Conservation (phyloP, 2,113 vertebrate genomes). For the Charina bottae region DNA sequence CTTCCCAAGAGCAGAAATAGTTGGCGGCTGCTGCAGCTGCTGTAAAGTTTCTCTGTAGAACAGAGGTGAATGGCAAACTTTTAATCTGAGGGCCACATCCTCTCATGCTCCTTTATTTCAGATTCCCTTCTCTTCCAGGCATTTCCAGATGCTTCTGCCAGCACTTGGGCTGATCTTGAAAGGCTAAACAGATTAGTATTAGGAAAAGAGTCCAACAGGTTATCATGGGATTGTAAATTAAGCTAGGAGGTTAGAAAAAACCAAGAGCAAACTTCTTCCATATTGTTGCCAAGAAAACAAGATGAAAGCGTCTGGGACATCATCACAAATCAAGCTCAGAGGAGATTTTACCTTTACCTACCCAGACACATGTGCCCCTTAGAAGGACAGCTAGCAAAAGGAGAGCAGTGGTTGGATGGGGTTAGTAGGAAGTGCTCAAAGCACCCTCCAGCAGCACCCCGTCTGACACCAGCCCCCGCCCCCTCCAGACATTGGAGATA, state of each 20-base stretch:
- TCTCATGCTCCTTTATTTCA: neutral
- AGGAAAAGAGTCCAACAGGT: neutral
- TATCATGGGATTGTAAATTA: neutral
- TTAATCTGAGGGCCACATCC: no score
- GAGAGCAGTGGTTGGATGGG: neutral
- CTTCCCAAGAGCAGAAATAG: neutral
- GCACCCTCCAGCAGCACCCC: neutral
- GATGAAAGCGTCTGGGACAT: neutral
- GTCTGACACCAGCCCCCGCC: no score
- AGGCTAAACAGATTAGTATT: neutral
- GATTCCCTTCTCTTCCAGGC: neutral
- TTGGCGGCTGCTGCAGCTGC: neutral
- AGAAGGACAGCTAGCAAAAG: neutral
- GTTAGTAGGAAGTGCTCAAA: neutral
- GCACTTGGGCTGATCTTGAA: neutral
- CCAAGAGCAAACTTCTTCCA: neutral
- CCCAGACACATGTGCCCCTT: neutral
- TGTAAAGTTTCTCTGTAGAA: neutral
- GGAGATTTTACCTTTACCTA: neutral
- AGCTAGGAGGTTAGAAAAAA: neutral
- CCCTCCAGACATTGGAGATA: neutral
- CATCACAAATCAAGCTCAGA: neutral
- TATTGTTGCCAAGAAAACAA: neutral
- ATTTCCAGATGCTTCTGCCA: neutral
- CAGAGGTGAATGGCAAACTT: neutral